Evolutionary conservation across 2,888 invertebrate genomes (phyloP).

Genomic region (Priocnemis perturbator): DNA sequence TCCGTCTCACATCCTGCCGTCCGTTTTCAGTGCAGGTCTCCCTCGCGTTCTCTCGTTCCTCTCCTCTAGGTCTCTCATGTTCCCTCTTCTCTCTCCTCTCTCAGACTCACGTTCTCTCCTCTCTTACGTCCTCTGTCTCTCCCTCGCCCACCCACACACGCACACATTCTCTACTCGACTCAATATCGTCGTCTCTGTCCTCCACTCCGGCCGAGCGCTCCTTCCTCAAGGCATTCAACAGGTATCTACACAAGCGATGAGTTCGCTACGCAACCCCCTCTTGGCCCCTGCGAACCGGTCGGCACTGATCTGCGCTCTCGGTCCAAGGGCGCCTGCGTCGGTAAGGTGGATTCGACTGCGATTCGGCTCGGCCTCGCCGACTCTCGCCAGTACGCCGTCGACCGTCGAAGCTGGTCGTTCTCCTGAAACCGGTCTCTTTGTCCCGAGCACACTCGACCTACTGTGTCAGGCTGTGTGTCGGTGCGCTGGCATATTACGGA

Average conservation of each 20-base stretch:
- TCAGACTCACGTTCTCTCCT: neutral
- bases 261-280: constrained; percentile 25
- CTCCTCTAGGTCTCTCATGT: neutral
- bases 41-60: neutral
- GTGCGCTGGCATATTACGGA: too few species aligned
- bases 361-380: constrained; percentile 16
- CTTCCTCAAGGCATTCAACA: constrained; percentile 34
- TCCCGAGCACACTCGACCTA: constrained; percentile 10
- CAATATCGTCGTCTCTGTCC: neutral
- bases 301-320: constrained; percentile 23
- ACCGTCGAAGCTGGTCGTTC: constrained; percentile 42
- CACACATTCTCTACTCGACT: neutral
- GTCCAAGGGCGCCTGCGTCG: constrained; percentile 38
- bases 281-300: constrained; percentile 13
- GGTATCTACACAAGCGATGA: constrained; percentile 46
- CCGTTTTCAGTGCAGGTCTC: neutral
- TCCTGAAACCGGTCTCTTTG: constrained; percentile 7
- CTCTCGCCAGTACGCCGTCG: constrained; percentile 39
- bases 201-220: neutral
- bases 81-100: neutral
- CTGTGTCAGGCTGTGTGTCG: constrained; percentile 1
- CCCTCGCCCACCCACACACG: neutral
- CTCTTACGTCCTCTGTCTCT: neutral
- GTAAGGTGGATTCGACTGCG: constrained; percentile 27
- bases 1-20: neutral